Evolutionary conservation across 2,888 invertebrate genomes (phyloP), one percentile per base, ranked within the genome.

Genomic region (Tipula lateralis): DNA sequence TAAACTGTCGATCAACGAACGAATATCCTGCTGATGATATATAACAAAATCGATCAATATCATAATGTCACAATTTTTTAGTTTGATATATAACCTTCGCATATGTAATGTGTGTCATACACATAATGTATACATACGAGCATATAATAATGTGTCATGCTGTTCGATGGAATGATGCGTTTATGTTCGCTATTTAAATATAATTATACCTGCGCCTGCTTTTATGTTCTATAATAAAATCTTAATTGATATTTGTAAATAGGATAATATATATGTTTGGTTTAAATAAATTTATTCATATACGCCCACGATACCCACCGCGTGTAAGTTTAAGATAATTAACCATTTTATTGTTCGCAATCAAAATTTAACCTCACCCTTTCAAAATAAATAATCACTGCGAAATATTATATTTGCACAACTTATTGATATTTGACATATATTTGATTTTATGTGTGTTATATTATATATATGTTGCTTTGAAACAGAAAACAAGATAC

Each of bases 321-420:
- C 5, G 5, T 50, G 16, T 50, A 36, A 12, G 6, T 16, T 50
- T 16, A 50, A 50, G 6, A 16, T 16, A 50, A 50, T 50, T 50
- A 50, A 50, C 44, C 44, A 50, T 50, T 50, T 50, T 50, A 50
- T 50, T 50, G 44, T 50, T 50, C 44, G 44, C 44, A 81, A 81
- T 81, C 81, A 29, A 81, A 81, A 81, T 16, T 1, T 81, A 81
- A 81, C 81, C 81, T 81, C 81, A 81, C 81, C 81, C 81, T 81
- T 81, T 81, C 12, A 81, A 29, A 29, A 81, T 81, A 29, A 81
- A 29, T 81, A 30, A 29, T 29, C 16, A 81, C 24, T n/a, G 29
- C 29, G 29, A 81, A 81, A 29, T 29, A 81, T n/a, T 32, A 30
- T n/a, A 50, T 50, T 66, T 66, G 66, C 66, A 66, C 66, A 66